Evolutionary conservation across 2,113 vertebrate genomes (phyloP).

Genomic region (Pterocles orientalis): DNA sequence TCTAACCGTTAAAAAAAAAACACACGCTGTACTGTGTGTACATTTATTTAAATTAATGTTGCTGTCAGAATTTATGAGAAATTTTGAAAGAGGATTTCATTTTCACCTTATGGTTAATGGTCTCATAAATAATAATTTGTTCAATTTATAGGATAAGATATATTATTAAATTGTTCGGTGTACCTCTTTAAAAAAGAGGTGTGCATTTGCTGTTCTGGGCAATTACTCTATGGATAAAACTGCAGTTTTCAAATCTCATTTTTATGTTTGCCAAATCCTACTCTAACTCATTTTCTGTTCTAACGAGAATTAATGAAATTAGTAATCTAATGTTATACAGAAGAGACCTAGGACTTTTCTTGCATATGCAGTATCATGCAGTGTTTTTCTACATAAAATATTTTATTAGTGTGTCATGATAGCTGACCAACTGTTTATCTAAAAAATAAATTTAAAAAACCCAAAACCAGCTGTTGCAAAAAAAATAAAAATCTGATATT

Average conservation of each 20-base stretch:
- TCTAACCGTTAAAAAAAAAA: slow-evolving; percentile 1
- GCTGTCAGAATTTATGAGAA: slow-evolving; percentile 47
- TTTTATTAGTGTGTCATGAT: not conserved
- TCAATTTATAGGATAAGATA: not conserved
- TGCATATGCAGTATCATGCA: not conserved
- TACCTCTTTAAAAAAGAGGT: slow-evolving; percentile 2
- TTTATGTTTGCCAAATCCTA: not conserved
- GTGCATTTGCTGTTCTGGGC: not conserved
- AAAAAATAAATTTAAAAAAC: not conserved
- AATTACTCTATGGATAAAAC: not conserved
- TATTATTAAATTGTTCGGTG: not conserved
- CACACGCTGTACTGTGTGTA: not conserved
- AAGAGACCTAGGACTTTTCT: not conserved
- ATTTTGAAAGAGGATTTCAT: slow-evolving; percentile 52
- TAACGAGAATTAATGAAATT: not conserved
- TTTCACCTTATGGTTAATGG: slow-evolving; percentile 44
- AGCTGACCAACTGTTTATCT: not conserved
- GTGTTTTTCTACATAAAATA: not conserved
- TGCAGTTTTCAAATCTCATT: slow-evolving; percentile 9
- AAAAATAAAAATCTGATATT: not conserved
- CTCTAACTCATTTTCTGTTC: not conserved
- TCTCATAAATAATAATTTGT: slow-evolving; percentile 61
- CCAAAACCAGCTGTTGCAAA: not conserved
- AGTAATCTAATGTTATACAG: not conserved
- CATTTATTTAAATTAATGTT: slow-evolving; percentile 60